Percentiles rank a stretch among this genome's conserved stretches.
Evolutionary conservation across 2,888 invertebrate species (phyloP).

Genomic region (Carterocephalus palaemon): DNA sequence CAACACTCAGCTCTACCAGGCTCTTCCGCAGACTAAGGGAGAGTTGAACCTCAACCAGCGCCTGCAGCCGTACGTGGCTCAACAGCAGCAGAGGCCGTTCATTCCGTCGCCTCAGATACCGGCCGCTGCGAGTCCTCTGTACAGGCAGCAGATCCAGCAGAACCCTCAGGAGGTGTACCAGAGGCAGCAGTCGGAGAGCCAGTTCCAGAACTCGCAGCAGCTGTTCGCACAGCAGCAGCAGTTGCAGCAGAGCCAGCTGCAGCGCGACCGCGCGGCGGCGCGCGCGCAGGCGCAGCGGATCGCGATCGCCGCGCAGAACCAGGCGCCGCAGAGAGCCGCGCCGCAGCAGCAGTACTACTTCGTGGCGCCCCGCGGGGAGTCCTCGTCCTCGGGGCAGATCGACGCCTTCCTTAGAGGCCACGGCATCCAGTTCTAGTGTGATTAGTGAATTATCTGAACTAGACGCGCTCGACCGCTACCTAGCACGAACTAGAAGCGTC

Average conservation of each 20-base stretch:
- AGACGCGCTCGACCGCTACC: conserved; percentile 33
- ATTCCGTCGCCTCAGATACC: conserved; percentile 80
- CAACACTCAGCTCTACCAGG: conserved; percentile 87
- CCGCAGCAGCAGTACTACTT: conserved; percentile 76
- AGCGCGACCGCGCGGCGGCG: conserved; percentile 77
- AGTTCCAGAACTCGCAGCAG: conserved; percentile 82
- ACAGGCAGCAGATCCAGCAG: conserved; percentile 64
- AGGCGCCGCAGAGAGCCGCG: conserved; percentile 51
- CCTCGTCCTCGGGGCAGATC: conserved; percentile 83
- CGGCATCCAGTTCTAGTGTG: conserved; percentile 80
- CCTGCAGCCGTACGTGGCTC: conserved; percentile 86
- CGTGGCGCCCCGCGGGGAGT: conserved; percentile 76
- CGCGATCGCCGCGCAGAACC: conserved; percentile 52
- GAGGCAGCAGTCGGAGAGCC: conserved; percentile 80
- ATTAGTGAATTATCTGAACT: conserved; percentile 45
- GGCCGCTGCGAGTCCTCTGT: conserved; percentile 62
- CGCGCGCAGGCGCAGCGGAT: conserved; percentile 72
- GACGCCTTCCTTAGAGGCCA: conserved; percentile 88
- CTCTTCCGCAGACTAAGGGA: conserved; percentile 84
- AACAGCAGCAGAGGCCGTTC: conserved; percentile 76
- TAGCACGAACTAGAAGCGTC: conserved; percentile 3
- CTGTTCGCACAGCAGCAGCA: conserved; percentile 83
- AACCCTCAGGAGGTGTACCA: conserved; percentile 76
- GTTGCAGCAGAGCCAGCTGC: conserved; percentile 82
- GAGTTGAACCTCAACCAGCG: conserved; percentile 85